Evolutionary conservation across 2,113 vertebrate species (phyloP), one percentile per base, ranked within the genome.

Genomic region (Cricetomys ansorgei): DNA sequence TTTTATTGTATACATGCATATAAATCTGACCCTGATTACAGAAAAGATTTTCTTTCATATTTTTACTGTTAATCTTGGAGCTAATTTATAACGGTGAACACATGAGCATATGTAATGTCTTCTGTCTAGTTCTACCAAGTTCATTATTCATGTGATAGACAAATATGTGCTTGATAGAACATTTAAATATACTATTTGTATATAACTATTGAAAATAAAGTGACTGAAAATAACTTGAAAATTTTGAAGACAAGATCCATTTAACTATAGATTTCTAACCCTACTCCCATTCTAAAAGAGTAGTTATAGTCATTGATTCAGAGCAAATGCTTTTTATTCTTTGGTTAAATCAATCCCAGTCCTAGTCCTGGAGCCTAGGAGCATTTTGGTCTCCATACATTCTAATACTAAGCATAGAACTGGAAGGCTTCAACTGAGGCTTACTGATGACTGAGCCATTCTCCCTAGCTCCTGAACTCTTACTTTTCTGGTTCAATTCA

Each of bases 211-310:
- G 37, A 81, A 40, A 40, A 57, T 57, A 37, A 57, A 64, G 37
- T 3, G 88, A 13, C 50, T 62, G 43, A 65, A 79, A 89, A 48
- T 72, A 85, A 94, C 79, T 93, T 87, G 43, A 88, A 88, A 72
- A 77, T 76, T 12, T 70, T 72, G 31, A 59, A 40, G 53, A 57
- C 21, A 45, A 84, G 31, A 80, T 65, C 25, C 37, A 29, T 43
- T 8, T 53, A 85, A 59, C 7, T 76, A 53, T 90, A 87, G 4
- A 72, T 50, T 43, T 73, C 57, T 59, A 59, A 3, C 5, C 6
- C 6, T 6, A 59, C 37, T 59, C 1, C 10, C 8, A 34, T 81
- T 65, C 25, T 25, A 31, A 73, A 13, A 62, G 4, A 34, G n/a
- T 67, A 85, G 2, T 84, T n/a, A n/a, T n/a, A n/a, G n/a, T n/a